phyloP scores from a whole-genome alignment of 2,888 invertebrate genomes.

The Anaspis maculata region DNA sequence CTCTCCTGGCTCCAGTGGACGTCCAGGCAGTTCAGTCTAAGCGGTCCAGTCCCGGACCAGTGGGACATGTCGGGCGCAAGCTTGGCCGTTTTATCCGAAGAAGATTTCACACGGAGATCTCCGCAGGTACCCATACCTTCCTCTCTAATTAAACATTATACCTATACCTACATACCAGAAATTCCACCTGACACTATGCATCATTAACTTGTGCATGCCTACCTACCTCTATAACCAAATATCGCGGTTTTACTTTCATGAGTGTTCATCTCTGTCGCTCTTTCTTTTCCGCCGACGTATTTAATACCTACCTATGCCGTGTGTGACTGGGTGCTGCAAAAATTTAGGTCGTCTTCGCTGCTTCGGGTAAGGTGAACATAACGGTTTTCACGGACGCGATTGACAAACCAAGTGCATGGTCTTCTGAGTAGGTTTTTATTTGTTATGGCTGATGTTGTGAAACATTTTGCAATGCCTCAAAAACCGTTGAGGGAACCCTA shows the following conservation, averaged over 20 bases:
- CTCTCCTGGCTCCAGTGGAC: constrained; percentile 87
- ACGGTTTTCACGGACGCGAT: constrained; percentile 13
- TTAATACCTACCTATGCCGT: no score
- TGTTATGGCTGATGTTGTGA: constrained; percentile 2
- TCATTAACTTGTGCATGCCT: no score
- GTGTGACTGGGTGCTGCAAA: constrained; percentile 5
- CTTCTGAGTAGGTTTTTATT: not conserved
- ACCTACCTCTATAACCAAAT: no score
- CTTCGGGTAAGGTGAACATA: constrained; percentile 16
- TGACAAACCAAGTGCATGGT: constrained; percentile 5
- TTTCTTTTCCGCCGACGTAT: no score
- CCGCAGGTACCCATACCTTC: constrained; percentile 60
- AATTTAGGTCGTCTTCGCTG: constrained; percentile 12
- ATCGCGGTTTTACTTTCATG: constrained; percentile 9
- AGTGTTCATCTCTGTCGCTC: no score
- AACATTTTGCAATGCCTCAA: no score
- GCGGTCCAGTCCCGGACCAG: constrained; percentile 63
- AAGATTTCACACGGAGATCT: constrained; percentile 75
- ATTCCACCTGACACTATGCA: no score
- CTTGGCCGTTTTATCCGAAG: constrained; percentile 69
- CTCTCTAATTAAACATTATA: not conserved
- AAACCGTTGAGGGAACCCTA: no score
- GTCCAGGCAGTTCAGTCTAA: constrained; percentile 68
- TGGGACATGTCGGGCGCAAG: constrained; percentile 75
- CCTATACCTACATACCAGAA: no score